Evolutionary conservation across 2,888 invertebrate species (phyloP).

Genomic region (Cacoxenus indagator): DNA sequence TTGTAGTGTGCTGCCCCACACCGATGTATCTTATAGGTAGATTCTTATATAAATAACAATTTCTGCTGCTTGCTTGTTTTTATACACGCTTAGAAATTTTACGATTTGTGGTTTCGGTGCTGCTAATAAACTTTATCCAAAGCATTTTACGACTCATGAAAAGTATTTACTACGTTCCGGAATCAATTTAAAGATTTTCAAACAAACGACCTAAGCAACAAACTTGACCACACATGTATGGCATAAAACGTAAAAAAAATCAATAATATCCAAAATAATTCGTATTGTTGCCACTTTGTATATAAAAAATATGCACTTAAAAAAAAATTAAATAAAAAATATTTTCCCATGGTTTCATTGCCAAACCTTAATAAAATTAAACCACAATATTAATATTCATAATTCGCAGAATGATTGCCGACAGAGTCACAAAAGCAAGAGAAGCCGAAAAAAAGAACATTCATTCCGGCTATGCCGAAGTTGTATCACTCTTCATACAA

Average conservation of each 20-base stretch:
- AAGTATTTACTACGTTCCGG: no score
- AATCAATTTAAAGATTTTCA: slow-evolving; percentile 23
- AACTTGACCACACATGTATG: slow-evolving; percentile 32
- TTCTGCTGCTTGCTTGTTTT: no score
- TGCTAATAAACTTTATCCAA: no score
- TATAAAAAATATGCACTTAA: background rate
- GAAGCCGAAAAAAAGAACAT: background rate
- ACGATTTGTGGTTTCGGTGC: no score
- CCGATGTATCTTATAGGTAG: no score
- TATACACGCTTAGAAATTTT: no score
- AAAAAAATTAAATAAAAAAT: slow-evolving; percentile 25
- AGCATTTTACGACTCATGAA: no score
- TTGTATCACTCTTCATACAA: no score
- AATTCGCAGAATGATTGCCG: slow-evolving; percentile 36
- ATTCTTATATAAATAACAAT: no score
- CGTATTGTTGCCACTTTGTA: background rate
- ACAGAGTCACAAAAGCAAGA: background rate
- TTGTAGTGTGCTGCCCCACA: no score
- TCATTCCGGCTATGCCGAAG: no score
- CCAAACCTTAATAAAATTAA: slow-evolving; percentile 46
- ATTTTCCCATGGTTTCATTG: slow-evolving; percentile 49
- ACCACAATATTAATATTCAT: slow-evolving; percentile 52
- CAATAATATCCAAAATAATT: background rate
- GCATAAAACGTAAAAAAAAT: slow-evolving; percentile 23
- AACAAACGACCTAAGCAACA: slow-evolving; percentile 53